These are phyloP conservation scores for Atrichornis clamosus DNA, from an alignment of 2,113 vertebrate genomes.

Conservation along the genomic window DNA sequence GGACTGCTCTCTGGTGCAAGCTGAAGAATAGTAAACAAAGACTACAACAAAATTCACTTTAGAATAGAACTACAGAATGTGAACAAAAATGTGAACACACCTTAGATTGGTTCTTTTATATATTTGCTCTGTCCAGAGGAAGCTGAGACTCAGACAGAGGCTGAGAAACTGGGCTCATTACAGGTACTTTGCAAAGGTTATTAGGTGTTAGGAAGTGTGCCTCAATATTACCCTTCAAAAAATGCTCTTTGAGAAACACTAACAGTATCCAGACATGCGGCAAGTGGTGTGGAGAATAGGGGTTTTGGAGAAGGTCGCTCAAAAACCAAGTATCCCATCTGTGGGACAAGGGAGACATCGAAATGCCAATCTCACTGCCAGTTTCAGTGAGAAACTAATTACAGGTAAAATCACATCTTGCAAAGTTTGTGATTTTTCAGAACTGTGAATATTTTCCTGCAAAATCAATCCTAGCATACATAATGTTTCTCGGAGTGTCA, in stretches of 20 bases:
- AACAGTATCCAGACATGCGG: not conserved
- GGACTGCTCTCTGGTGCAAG: not conserved
- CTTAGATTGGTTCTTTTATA: not conserved
- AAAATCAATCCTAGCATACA: not conserved
- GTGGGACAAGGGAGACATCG: not conserved
- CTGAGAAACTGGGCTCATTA: not conserved
- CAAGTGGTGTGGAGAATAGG: not conserved
- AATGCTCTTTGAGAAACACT: not conserved
- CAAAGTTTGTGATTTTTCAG: not conserved
- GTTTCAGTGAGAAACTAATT: not conserved
- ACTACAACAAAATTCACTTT: not conserved
- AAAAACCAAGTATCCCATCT: not conserved
- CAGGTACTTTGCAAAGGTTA: not conserved
- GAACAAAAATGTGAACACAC: not conserved
- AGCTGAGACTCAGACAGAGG: not conserved
- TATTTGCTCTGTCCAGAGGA: not conserved
- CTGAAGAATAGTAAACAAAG: fast-evolving
- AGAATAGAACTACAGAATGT: not conserved
- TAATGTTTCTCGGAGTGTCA: not conserved
- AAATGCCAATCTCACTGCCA: not conserved
- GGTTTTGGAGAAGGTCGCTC: not conserved
- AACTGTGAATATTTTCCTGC: not conserved
- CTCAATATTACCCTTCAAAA: not conserved
- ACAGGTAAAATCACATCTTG: not conserved
- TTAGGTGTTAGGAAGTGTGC: not conserved